Evolutionary conservation across 2,797 vertebrate species (phyloP).

Genomic region (Muscicapa comitata): DNA sequence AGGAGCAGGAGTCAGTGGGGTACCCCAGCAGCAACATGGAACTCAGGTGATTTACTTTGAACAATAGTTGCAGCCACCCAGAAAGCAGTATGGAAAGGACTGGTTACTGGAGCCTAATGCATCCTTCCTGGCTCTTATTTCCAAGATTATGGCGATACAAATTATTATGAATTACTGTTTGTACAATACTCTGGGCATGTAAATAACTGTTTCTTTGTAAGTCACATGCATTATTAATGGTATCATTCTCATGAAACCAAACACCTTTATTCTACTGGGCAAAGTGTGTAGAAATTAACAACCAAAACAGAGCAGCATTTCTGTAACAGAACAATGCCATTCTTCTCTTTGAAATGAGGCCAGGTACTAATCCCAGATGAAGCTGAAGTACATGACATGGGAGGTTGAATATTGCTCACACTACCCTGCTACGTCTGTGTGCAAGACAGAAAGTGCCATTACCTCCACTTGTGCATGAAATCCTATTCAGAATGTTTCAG

Average conservation of each 20-base stretch:
- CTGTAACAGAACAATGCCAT: neutral
- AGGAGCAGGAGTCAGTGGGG: neutral
- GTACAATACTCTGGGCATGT: neutral
- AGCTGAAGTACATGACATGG: neutral
- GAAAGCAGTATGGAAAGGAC: neutral
- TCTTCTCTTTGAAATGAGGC: conserved; percentile 5
- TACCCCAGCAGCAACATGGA: neutral
- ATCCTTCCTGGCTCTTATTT: neutral
- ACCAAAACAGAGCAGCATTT: neutral
- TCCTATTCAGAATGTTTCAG: conserved; percentile 28
- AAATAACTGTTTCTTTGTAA: neutral
- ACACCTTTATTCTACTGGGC: neutral
- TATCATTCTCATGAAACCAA: neutral
- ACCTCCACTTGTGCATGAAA: conserved; percentile 46
- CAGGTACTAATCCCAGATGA: conserved; percentile 9
- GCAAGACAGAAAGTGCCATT: neutral
- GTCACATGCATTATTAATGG: neutral
- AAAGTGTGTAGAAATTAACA: neutral
- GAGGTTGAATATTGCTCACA: neutral
- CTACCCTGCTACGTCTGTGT: neutral
- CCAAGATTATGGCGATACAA: neutral
- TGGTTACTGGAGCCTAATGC: neutral
- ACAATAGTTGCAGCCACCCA: neutral
- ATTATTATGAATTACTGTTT: neutral
- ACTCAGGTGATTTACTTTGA: neutral